Evolutionary conservation across 2,113 vertebrate genomes (phyloP).

Genomic region (Odocoileus virginianus): DNA sequence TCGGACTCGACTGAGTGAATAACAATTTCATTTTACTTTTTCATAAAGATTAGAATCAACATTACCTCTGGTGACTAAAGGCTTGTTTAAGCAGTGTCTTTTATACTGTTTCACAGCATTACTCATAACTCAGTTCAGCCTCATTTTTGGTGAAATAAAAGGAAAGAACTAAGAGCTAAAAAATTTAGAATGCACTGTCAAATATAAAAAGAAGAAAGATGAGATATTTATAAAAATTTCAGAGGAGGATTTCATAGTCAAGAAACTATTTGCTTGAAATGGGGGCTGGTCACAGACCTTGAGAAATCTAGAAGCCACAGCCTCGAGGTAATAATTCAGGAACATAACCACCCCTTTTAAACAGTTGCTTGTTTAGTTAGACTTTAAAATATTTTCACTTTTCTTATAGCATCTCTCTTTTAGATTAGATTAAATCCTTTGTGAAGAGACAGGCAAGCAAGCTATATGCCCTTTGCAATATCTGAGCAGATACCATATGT

Average conservation of each 20-base stretch:
- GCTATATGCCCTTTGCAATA: background rate
- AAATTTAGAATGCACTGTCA: background rate
- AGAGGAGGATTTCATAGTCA: background rate
- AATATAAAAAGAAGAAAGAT: background rate
- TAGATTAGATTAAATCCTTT: background rate
- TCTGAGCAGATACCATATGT: background rate
- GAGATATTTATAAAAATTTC: background rate
- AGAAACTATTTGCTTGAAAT: background rate
- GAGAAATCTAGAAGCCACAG: background rate
- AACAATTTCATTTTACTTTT: background rate
- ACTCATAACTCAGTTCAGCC: background rate
- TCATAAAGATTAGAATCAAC: background rate
- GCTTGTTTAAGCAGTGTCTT: background rate
- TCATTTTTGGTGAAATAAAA: background rate
- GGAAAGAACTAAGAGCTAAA: background rate
- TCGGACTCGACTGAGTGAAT: background rate
- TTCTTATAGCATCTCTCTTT: background rate
- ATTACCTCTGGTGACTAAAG: background rate
- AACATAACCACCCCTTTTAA: background rate
- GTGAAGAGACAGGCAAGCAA: background rate
- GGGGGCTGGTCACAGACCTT: background rate
- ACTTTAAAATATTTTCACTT: background rate
- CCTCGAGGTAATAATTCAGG: background rate
- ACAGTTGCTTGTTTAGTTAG: background rate
- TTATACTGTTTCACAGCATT: background rate